Conservation (phyloP, 2,113 vertebrate genomes). For the Gallinago paraguaiae region DNA sequence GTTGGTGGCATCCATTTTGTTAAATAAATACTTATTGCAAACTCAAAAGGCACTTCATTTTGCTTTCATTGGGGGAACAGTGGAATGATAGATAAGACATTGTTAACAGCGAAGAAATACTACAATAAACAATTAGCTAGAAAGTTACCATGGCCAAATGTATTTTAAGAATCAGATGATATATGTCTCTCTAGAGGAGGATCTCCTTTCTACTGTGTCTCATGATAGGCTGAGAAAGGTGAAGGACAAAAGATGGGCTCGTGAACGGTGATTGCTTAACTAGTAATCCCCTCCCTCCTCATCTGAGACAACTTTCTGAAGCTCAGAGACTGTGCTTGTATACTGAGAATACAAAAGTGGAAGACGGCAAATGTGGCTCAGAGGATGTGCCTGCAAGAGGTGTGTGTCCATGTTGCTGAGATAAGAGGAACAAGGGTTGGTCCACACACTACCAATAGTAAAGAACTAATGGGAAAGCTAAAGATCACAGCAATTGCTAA, state of each 20-base stretch:
- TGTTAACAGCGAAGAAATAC: not conserved
- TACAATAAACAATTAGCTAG: not conserved
- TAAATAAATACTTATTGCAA: slow-evolving; percentile 72
- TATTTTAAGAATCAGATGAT: not conserved
- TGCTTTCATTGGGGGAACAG: not conserved
- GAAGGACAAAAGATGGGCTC: not conserved
- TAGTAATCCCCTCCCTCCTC: not conserved
- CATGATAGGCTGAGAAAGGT: not conserved
- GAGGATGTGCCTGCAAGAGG: not conserved
- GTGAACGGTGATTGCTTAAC: not conserved
- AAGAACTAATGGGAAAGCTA: not conserved
- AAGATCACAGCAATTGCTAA: not conserved
- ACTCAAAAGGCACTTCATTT: slow-evolving; percentile 9
- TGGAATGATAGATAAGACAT: not conserved
- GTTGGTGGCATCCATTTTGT: slow-evolving; percentile 48
- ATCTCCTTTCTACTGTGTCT: not conserved
- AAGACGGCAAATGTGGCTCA: not conserved
- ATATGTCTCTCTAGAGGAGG: not conserved
- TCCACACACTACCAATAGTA: not conserved
- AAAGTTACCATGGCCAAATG: not conserved
- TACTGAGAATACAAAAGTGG: not conserved
- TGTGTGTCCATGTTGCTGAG: not conserved
- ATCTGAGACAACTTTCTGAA: not conserved
- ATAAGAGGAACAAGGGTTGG: not conserved
- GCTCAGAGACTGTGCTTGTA: not conserved